phyloP scores from a whole-genome alignment of 2,797 vertebrate species.

The Apogon hyalosoma region DNA sequence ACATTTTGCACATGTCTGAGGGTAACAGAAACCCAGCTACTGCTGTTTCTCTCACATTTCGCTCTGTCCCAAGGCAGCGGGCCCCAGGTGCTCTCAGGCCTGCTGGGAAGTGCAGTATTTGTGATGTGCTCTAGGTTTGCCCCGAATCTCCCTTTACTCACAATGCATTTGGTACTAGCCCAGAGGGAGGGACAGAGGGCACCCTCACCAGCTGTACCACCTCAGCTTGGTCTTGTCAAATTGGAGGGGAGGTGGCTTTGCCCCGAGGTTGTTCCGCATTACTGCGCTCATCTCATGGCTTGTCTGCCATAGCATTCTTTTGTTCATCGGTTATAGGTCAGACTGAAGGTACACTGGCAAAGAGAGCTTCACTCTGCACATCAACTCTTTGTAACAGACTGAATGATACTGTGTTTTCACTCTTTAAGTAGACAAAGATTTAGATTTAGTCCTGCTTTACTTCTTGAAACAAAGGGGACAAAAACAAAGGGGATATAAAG shows the following conservation, averaged over 20 bases:
- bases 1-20: no score
- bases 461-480: conserved; percentile 1
- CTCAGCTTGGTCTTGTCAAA: conserved; percentile 38
- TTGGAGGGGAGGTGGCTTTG: conserved; percentile 19
- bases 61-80: not conserved
- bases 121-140: conserved; percentile 16
- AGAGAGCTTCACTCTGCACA: conserved; percentile 1
- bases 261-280: conserved; percentile 19
- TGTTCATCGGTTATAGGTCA: conserved; percentile 6
- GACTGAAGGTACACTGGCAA: not conserved
- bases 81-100: conserved; percentile 19
- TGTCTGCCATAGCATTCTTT: conserved; percentile 4
- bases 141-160: conserved; percentile 16
- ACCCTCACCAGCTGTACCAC: conserved; percentile 47
- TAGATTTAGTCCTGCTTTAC: not conserved
- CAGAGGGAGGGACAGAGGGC: conserved; percentile 46
- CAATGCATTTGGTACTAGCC: conserved; percentile 32
- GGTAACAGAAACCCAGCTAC: no score
- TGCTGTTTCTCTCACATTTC: not conserved
- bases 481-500: conserved; percentile 25
- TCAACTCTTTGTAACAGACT: not conserved
- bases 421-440: not conserved
- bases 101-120: conserved; percentile 34
- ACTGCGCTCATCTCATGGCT: conserved; percentile 22
- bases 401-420: not conserved